phyloP scores from a whole-genome alignment of 2,113 vertebrate genomes.

The Cairina moschata region DNA sequence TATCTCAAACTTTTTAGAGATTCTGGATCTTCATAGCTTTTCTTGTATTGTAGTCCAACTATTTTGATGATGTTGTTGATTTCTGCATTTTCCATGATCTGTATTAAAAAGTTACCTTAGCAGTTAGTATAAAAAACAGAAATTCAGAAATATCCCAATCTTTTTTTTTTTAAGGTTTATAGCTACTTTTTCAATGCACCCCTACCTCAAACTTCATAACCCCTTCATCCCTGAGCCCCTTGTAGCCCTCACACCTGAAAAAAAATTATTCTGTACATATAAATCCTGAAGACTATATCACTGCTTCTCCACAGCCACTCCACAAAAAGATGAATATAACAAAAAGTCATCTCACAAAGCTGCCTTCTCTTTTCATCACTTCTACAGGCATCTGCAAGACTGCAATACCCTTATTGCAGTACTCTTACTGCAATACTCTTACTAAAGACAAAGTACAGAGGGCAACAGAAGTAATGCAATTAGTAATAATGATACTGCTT shows the following conservation, averaged over 20 bases:
- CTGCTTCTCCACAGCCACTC: background rate
- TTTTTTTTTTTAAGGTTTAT: background rate
- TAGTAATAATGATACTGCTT: background rate
- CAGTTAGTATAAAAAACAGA: background rate
- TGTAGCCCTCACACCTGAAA: background rate
- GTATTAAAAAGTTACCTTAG: background rate
- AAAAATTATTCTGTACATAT: background rate
- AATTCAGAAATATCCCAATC: background rate
- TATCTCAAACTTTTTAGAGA: conserved; percentile 93
- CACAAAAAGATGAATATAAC: background rate
- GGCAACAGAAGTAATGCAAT: background rate
- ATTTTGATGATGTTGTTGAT: conserved; percentile 99
- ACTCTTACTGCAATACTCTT: background rate
- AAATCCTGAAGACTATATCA: background rate
- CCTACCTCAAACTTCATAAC: background rate
- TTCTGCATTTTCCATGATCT: conserved; percentile 99
- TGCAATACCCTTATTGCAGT: no score
- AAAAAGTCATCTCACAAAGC: background rate
- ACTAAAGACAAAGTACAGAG: background rate
- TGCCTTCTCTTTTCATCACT: background rate
- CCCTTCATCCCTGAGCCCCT: background rate
- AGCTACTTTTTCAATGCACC: background rate
- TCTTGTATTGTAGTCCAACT: conserved; percentile 97
- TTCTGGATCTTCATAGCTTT: conserved; percentile 98
- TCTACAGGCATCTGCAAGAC: background rate